phyloP scores from a whole-genome alignment of 37 sponge, comb jelly and placozoan genomes.

The Chondrosia reniformis region DNA sequence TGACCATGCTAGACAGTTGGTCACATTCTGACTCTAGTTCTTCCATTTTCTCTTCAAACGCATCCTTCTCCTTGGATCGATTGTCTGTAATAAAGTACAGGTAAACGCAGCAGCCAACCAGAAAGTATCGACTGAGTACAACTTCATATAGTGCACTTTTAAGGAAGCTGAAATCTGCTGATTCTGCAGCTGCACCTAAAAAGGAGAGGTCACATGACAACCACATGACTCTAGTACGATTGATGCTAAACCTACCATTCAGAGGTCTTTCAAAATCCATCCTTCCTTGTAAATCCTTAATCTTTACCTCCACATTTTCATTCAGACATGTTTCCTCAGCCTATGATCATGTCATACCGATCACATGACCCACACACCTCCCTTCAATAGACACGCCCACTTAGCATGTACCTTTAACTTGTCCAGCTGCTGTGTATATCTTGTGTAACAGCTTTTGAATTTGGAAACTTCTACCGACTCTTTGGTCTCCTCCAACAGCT shows the following conservation, averaged over 20 bases:
- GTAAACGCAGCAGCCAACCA: slow-evolving; percentile 65
- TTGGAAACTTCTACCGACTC: slow-evolving; percentile 36
- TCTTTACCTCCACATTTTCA: too few relatives aligned
- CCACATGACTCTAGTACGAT: too few relatives aligned
- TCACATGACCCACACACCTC: background rate
- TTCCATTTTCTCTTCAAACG: slow-evolving; percentile 47
- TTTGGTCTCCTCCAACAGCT: slow-evolving; percentile 31
- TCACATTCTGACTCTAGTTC: slow-evolving; percentile 67
- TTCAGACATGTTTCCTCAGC: background rate
- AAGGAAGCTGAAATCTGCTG: slow-evolving; percentile 46
- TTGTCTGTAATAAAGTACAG: slow-evolving; percentile 56
- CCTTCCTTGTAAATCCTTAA: too few relatives aligned
- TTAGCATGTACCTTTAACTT: slow-evolving; percentile 27
- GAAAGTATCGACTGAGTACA: slow-evolving; percentile 47
- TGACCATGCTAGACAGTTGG: slow-evolving; percentile 69
- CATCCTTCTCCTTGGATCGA: background rate
- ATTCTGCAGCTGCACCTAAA: background rate
- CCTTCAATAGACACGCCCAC: background rate
- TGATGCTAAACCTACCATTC: too few relatives aligned
- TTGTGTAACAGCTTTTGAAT: slow-evolving; percentile 43
- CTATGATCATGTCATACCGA: background rate
- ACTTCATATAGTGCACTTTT: slow-evolving; percentile 68
- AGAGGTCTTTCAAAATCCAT: too few relatives aligned
- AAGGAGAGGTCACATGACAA: background rate
- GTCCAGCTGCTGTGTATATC: slow-evolving; percentile 52